A percentile compares a stretch with the other conserved stretches of the same genome.
Conservation (phyloP, 1,140 invertebrate species). For the Glomeris maerens region DNA sequence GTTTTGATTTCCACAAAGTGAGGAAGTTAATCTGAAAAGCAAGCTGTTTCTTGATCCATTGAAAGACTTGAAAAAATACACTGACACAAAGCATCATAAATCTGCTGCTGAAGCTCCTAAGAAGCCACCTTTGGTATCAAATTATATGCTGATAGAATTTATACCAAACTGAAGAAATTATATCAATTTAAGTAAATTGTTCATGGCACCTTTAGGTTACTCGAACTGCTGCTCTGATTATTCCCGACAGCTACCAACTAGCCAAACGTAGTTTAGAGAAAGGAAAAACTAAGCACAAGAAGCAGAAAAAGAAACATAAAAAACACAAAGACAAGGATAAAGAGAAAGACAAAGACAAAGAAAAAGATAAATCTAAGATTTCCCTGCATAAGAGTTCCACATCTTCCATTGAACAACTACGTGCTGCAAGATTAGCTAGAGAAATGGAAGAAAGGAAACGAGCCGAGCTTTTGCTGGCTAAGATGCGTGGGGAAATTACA, state of each 20-base stretch:
- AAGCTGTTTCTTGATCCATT: slow-evolving; percentile 52
- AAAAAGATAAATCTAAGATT: slow-evolving; percentile 30
- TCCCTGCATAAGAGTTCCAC: no score
- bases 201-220: no score
- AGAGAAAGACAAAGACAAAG: slow-evolving; percentile 21
- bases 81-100: slow-evolving; percentile 25
- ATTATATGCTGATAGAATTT: no score
- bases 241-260: no score
- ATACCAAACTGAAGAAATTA: slow-evolving; percentile 19
- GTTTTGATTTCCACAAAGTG: background rate
- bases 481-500: slow-evolving; percentile 37
- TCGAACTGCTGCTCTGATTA: no score
- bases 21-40: slow-evolving; percentile 19
- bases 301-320: slow-evolving; percentile 28
- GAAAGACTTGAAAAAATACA: slow-evolving; percentile 46
- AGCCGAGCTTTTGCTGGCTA: slow-evolving; percentile 52
- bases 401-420: slow-evolving; percentile 57
- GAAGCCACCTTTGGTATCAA: no score
- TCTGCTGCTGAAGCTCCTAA: slow-evolving; percentile 21
- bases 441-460: slow-evolving; percentile 59
- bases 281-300: slow-evolving; percentile 22
- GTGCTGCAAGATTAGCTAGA: slow-evolving; percentile 59
- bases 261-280: no score
- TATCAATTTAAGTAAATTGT: background rate
- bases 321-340: slow-evolving; percentile 6